phyloP scores from a whole-genome alignment of 2,113 vertebrate species.

The Otocyon megalotis region DNA sequence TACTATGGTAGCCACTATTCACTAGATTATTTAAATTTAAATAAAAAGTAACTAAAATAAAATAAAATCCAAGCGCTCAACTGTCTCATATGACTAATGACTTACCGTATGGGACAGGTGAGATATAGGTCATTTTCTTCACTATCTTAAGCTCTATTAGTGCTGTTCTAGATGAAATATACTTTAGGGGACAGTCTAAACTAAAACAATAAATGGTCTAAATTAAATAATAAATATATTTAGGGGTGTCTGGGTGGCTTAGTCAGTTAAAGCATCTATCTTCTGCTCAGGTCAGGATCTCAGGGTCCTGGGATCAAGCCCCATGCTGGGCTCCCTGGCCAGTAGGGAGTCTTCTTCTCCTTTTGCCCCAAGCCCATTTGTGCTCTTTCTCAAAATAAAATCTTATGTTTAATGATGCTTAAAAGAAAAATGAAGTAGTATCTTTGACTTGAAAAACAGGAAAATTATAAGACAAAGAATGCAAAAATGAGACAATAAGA shows the following conservation, averaged over 20 bases:
- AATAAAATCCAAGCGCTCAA: background rate
- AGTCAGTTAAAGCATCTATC: background rate
- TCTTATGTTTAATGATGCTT: background rate
- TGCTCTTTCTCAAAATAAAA: background rate
- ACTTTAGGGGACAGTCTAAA: background rate
- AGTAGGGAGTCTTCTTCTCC: background rate
- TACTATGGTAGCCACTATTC: background rate
- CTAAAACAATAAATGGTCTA: too few relatives aligned
- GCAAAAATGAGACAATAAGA: background rate
- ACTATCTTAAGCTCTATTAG: background rate
- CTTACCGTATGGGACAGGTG: background rate
- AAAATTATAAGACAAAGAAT: background rate
- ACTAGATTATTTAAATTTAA: background rate
- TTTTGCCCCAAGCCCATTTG: background rate
- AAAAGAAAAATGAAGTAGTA: background rate
- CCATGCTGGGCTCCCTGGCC: background rate
- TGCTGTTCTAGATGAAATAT: background rate
- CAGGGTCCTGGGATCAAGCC: background rate
- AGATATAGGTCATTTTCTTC: background rate
- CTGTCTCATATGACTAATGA: background rate
- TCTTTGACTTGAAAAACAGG: background rate
- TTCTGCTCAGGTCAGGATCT: background rate
- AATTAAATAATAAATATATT: background rate
- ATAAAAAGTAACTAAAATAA: background rate
- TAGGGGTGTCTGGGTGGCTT: background rate